Base-by-base conservation (phyloP, 2,888 invertebrate genomes). In the Tiliacea aurago region DNA sequence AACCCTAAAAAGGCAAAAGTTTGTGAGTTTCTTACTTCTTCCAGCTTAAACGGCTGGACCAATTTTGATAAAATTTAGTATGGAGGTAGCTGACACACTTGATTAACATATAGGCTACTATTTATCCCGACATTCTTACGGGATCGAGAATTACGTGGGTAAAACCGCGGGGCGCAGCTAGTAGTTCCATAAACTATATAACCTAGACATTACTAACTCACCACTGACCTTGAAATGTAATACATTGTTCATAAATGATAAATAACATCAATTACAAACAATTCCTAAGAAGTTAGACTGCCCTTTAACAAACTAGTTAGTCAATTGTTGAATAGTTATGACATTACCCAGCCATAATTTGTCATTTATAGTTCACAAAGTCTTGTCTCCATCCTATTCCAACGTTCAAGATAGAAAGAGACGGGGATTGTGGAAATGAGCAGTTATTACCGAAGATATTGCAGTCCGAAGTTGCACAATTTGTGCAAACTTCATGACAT, bases 191-290 rank as follows among this genome's bases (percentile, higher is more conserved):
- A n/a, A n/a, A n/a, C n/a, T n/a, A n/a, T n/a, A n/a, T n/a, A n/a
- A n/a, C n/a, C 15, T 23, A 41, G 6, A 23, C 7, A 51, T 28
- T 28, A 56, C 1, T 7, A 59, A 69, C 20, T 80, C 20, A 51
- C 53, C 11, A 55, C 10, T 73, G 73, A 67, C 80, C 76, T 80
- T 73, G 64, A 13, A 18, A 76, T 76, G 53, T 56, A 75, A 75
- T 75, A 70, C 62, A 70, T 56, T 70, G 23, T 15, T 47, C 58
- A 56, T 73, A 61, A 74, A 83, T 65, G 64, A 77, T 73, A 73
- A 81, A 85, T 73, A 37, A 76, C 63, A 78, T 78, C 63, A 83
- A 83, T 87, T 67, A 73, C 55, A 65, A 80, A 78, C 66, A 78
- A 80, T 58, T 80, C 67, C 67, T 51, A 75, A 73, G 71, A 78